phyloP scores from a whole-genome alignment of 2,888 invertebrate species.

The Nasonovia ribisnigri region DNA sequence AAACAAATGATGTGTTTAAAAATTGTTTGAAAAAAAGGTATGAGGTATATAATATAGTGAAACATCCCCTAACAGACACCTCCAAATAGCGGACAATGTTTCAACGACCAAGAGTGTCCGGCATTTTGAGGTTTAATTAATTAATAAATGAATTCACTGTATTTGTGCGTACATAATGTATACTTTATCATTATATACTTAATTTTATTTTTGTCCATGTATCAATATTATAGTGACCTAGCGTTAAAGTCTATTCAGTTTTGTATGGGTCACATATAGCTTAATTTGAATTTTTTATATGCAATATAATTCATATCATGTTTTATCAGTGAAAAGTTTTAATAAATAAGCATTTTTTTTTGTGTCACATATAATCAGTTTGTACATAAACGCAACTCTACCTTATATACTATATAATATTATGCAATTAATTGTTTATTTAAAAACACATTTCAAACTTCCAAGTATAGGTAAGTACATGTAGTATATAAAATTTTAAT shows the following conservation, averaged over 20 bases:
- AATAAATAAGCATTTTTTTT: background rate
- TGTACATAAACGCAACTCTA: background rate
- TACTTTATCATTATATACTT: background rate
- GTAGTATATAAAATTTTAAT: background rate
- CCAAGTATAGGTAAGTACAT: background rate
- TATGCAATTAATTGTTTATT: background rate
- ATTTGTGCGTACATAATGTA: too few relatives aligned
- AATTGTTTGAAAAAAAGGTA: too few relatives aligned
- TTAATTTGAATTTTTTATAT: background rate
- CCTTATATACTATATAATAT: background rate
- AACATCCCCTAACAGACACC: too few relatives aligned
- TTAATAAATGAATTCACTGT: too few relatives aligned
- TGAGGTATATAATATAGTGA: too few relatives aligned
- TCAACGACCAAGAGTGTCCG: too few relatives aligned
- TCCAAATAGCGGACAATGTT: too few relatives aligned
- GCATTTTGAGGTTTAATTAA: too few relatives aligned
- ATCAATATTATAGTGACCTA: background rate
- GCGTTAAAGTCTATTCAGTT: constrained; percentile 44
- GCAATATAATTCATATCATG: background rate
- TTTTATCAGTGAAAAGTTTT: background rate
- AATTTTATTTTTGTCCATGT: background rate
- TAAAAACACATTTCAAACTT: background rate
- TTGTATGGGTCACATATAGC: background rate
- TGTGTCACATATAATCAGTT: background rate
- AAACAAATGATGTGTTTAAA: too few relatives aligned